These are phyloP conservation scores for Agapetus fuscipes DNA, from an alignment of 2,888 invertebrate genomes.

Conservation along the genomic window DNA sequence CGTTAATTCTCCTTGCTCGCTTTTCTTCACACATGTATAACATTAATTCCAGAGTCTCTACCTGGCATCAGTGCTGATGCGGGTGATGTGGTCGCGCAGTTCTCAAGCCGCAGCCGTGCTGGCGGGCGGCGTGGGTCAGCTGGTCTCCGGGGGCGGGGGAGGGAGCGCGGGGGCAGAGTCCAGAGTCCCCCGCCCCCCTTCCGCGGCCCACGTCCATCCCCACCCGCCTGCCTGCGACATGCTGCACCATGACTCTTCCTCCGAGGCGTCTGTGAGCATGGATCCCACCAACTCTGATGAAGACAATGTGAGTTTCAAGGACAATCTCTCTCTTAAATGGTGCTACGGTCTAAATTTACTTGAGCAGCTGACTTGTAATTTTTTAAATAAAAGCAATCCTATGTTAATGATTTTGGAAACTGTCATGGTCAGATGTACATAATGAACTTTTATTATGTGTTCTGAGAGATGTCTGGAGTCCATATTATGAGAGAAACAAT, in stretches of 20 bases:
- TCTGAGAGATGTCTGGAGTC: no score
- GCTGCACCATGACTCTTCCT: conserved; percentile 48
- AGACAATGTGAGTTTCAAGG: conserved; percentile 52
- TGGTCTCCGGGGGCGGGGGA: no score
- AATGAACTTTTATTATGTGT: no score
- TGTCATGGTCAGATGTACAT: no score
- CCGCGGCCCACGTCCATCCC: conserved; percentile 35
- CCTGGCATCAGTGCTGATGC: conserved; percentile 80
- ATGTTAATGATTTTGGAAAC: no score
- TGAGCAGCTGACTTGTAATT: no score
- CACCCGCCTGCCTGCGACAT: conserved; percentile 41
- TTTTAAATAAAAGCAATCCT: no score
- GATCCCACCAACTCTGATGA: conserved; percentile 75
- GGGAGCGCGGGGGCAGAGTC: conserved; percentile 31
- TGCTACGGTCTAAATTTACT: no score
- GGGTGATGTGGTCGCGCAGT: conserved; percentile 83
- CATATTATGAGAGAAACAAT: no score
- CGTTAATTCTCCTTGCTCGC: no score
- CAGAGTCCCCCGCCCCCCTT: conserved; percentile 24
- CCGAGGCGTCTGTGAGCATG: conserved; percentile 71
- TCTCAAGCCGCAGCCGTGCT: conserved; percentile 27
- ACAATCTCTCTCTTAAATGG: no score
- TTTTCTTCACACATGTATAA: no score
- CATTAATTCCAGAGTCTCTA: conserved; percentile 67
- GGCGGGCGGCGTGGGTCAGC: conserved; percentile 28